Percentiles rank a stretch among this genome's conserved stretches.
Conservation (phyloP, 2,888 invertebrate genomes). For the Pycnomerus fuliginosus region DNA sequence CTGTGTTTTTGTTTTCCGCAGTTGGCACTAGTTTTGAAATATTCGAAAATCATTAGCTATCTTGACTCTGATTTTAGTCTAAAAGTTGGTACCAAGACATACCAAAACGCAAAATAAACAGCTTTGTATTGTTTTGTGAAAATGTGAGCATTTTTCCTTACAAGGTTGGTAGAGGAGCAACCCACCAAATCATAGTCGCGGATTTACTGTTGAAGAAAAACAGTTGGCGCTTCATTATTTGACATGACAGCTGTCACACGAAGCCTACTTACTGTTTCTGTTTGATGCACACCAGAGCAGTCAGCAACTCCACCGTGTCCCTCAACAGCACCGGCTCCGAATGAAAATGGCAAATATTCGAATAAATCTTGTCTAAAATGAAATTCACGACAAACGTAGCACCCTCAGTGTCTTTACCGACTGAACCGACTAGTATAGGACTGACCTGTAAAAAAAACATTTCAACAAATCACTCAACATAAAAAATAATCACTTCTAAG, state of each 20-base stretch:
- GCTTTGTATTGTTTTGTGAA: too few relatives aligned
- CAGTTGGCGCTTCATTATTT: too few relatives aligned
- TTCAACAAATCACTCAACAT: not conserved
- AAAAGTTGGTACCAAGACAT: too few relatives aligned
- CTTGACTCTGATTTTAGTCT: too few relatives aligned
- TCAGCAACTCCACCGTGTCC: slow-evolving; percentile 64
- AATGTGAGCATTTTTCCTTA: too few relatives aligned
- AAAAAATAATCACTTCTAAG: slow-evolving; percentile 51
- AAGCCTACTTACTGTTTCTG: slow-evolving; percentile 44
- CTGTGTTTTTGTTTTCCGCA: too few relatives aligned
- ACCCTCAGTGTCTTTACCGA: slow-evolving; percentile 67
- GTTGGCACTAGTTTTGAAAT: too few relatives aligned
- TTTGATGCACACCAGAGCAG: slow-evolving; percentile 47
- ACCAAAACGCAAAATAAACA: too few relatives aligned
- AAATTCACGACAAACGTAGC: slow-evolving; percentile 64
- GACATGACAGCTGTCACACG: slow-evolving; percentile 1
- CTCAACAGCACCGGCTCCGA: slow-evolving; percentile 63
- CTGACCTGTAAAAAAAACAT: slow-evolving; percentile 56
- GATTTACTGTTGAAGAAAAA: too few relatives aligned
- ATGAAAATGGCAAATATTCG: slow-evolving; percentile 62
- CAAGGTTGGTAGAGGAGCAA: too few relatives aligned
- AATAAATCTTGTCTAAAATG: slow-evolving; percentile 64
- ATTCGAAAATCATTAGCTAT: too few relatives aligned
- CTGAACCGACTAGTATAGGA: slow-evolving; percentile 60
- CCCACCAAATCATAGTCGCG: too few relatives aligned